Evolutionary conservation across 2,797 vertebrate species (phyloP), one percentile per base, ranked within the genome.

Genomic region (Rhinella marina): DNA sequence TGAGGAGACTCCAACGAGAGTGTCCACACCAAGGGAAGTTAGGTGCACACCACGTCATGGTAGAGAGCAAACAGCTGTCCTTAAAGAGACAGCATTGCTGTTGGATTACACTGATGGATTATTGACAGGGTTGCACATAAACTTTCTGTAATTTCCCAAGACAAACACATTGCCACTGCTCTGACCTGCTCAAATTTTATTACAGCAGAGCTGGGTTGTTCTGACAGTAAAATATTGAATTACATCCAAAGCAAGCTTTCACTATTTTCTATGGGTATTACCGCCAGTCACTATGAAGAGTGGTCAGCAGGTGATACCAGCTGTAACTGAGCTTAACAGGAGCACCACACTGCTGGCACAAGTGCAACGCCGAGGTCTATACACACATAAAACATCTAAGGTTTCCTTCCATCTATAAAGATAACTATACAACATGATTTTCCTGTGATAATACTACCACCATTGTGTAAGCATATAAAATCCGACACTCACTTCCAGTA

Each of bases 221-320:
- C 87, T 27, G 61, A 84, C 81, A 78, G n/a, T 81, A 84, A 79
- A 48, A 52, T 57, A 17, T 52, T 79, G 82, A 79, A 84, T 76
- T 13, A 19, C 11, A 14, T 64, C 86, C 81, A 84, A 78, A 62
- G 23, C 25, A 76, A 84, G 59, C 86, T 78, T 83, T 87, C 19
- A 68, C 61, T 78, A 78, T 68, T 77, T 66, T 68, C 72, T 41
- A 7, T 11, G 3, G 29, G 9, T 72, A 7, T 14, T 9, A 48
- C 21, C 52, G 10, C 70, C 78, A 27, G 56, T 64, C 10, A 56
- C 66, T 73, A 54, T 72, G 57, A 48, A n/a, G 78, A 81, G 77
- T 70, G 32, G 79, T 75, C 86, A 73, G 11, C 68, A 64, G 29
- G 57, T 57, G 21, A 56, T 32, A 23, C 50, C 29, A 25, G 21